Conservation (phyloP, 1,140 invertebrate genomes). For the Battus philenor region DNA sequence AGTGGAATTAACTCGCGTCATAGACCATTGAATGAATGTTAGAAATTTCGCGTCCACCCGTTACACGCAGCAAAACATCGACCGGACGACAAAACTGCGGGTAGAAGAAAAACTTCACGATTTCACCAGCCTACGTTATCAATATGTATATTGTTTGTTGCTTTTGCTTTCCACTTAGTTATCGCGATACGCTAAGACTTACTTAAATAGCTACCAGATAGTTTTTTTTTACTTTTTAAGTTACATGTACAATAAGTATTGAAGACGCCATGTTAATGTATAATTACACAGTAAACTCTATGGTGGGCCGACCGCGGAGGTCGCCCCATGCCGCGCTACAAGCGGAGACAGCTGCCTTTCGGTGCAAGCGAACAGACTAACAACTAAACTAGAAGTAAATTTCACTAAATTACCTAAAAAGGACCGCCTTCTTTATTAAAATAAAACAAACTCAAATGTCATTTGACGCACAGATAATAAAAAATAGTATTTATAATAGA, state of each 20-base stretch:
- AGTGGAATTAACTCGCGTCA: no score
- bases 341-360: slow-evolving; percentile 1
- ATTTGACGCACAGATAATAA: no score
- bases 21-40: not conserved
- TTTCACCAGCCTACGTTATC: slow-evolving; percentile 43
- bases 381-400: not conserved
- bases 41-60: not conserved
- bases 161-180: slow-evolving; percentile 39
- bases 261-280: slow-evolving; percentile 51
- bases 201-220: slow-evolving; percentile 72
- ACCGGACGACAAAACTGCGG: slow-evolving; percentile 32
- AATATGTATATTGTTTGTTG: slow-evolving; percentile 39
- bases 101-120: slow-evolving; percentile 30
- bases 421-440: not conserved
- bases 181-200: slow-evolving; percentile 57
- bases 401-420: not conserved
- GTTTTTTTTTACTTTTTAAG: slow-evolving; percentile 53
- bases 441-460: no score
- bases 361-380: slow-evolving; percentile 1
- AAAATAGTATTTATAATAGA: no score
- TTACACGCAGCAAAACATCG: slow-evolving; percentile 25
- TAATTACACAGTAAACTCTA: slow-evolving; percentile 53
- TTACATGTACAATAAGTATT: slow-evolving; percentile 68
- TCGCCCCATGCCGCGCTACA: slow-evolving; percentile 36
- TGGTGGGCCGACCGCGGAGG: slow-evolving; percentile 25